Evolutionary conservation across 1,140 invertebrate genomes (phyloP).

Genomic region (Lordiphosa collinella): DNA sequence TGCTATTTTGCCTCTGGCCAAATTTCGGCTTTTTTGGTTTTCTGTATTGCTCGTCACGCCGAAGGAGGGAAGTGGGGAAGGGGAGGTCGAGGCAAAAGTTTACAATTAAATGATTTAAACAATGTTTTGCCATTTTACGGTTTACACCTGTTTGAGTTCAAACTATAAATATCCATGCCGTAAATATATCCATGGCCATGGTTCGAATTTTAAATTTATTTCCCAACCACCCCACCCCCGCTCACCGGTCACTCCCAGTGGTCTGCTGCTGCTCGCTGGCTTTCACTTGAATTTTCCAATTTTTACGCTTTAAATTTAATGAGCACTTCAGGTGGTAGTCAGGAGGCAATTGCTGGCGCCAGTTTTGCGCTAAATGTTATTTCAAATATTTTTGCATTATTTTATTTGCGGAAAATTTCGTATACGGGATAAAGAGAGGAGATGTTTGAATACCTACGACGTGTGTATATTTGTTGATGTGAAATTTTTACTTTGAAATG

Average conservation of each 20-base stretch:
- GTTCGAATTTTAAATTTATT: constrained; percentile 50
- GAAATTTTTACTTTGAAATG: constrained; percentile 1
- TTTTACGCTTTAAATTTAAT: constrained; percentile 65
- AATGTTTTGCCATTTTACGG: constrained; percentile 72
- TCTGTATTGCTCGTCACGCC: constrained; percentile 5
- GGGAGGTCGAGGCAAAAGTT: constrained; percentile 27
- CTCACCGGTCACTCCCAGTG: neutral
- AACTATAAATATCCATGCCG: constrained; percentile 71
- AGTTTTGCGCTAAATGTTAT: constrained; percentile 67
- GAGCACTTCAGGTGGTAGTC: constrained; percentile 58
- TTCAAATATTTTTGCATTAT: constrained; percentile 59
- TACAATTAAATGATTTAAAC: constrained; percentile 77
- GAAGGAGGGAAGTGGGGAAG: neutral
- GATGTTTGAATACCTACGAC: constrained; percentile 8
- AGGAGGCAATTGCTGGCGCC: constrained; percentile 54
- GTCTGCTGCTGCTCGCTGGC: constrained; percentile 1
- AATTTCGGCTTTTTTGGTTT: neutral
- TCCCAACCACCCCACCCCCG: constrained; percentile 15
- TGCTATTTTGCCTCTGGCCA: constrained; percentile 4
- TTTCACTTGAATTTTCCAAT: constrained; percentile 41
- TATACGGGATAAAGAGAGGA: constrained; percentile 7
- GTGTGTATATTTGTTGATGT: too few relatives aligned
- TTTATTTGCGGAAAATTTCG: constrained; percentile 55
- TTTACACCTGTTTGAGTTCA: constrained; percentile 75
- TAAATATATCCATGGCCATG: constrained; percentile 58